Percentiles rank a stretch among this genome's conserved stretches.
These are phyloP conservation scores for Sitta carolinensis DNA, from an alignment of 2,797 vertebrate species.

Conservation along the genomic window DNA sequence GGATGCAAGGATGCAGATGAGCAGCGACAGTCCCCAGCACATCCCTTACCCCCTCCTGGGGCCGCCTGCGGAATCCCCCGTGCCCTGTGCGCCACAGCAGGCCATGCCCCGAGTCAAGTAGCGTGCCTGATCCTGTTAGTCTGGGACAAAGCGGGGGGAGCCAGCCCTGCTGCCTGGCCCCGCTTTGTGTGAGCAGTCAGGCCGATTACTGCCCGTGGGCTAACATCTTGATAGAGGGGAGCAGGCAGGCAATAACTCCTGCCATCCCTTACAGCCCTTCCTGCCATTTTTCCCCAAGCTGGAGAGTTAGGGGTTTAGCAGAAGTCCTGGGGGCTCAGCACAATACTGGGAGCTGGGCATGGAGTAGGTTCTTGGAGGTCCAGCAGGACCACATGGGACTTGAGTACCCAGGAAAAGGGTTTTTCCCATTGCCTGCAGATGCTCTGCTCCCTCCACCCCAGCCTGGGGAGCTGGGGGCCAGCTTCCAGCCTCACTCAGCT, in stretches of 20 bases:
- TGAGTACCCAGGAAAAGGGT: background rate
- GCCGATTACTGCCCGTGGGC: constrained; percentile 84
- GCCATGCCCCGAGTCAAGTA: constrained; percentile 85
- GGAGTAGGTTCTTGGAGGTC: background rate
- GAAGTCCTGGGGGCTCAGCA: background rate
- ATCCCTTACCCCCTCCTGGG: background rate
- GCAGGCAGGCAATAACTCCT: background rate
- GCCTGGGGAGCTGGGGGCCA: background rate
- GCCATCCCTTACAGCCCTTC: background rate
- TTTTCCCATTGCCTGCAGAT: background rate
- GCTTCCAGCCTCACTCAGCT: background rate
- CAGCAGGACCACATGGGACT: background rate
- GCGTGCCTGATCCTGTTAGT: constrained; percentile 95
- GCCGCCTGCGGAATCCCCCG: background rate
- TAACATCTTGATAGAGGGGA: constrained; percentile 89
- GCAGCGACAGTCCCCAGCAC: background rate
- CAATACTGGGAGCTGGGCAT: fast-evolving
- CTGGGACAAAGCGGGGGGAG: constrained; percentile 81
- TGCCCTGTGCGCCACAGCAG: background rate
- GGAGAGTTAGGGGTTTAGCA: background rate
- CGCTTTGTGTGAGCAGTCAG: constrained; percentile 86
- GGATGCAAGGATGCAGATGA: fast-evolving
- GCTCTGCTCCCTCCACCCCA: background rate
- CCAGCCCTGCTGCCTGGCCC: constrained; percentile 71
- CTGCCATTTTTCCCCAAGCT: background rate